Evolutionary conservation across 2,113 vertebrate genomes (phyloP), one percentile per base, ranked within the genome.

Genomic region (Bucco capensis): DNA sequence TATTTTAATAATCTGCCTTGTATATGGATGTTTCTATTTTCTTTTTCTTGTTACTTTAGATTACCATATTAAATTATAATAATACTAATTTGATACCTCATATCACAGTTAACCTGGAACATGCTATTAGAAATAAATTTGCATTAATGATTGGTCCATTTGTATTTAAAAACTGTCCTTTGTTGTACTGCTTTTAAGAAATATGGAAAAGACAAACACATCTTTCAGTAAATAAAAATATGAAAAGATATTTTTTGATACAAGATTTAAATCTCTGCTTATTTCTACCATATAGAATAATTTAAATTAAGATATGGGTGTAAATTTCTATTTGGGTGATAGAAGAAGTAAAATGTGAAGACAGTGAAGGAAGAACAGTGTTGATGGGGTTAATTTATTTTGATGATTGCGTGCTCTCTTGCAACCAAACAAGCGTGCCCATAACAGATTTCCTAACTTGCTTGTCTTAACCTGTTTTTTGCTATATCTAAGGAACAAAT

Each of bases 381-480:
- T 38, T 44, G 40, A 65, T 47, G 40, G 28, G 60, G 37, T 83
- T 92, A 90, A 66, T 78, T 86, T 76, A 28, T 79, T 71, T 37
- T 67, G n/a, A 40, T 74, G 44, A 30, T 69, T 90, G 6, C 3
- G 1, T 83, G 13, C 8, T 81, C 37, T 66, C 23, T 84, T 73
- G 57, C 50, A 81, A 38, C 47, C 40, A 70, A 89, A 35, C 47
- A 76, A 88, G 49, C 1, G 0, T 92, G 47, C 6, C 42, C 24
- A 25, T 44, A 58, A 4, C 6, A 65, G 38, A 30, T 90, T 72
- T 54, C 24, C 47, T 54, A 81, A 11, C 38, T 81, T 75, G 38
- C 57, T 86, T 89, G 83, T 81, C 67, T 83, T 92, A 86, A 91
- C 61, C 69, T 94, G 69, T 28, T 78, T 86, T 83, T 66, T 61